phyloP scores from a whole-genome alignment of 2,797 vertebrate genomes.

The Sebastes hopkinsi region DNA sequence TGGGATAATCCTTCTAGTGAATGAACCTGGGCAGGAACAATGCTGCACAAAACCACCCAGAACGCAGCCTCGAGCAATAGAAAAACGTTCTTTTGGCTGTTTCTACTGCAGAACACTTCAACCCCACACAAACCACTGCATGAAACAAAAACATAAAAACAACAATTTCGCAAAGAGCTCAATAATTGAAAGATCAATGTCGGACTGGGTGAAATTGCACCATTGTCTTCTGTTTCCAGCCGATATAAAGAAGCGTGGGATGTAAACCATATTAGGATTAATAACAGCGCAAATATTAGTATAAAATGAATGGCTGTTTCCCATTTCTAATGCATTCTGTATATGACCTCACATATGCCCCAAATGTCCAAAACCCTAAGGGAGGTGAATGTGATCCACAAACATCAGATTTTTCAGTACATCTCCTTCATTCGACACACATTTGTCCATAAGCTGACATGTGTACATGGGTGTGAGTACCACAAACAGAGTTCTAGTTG shows the following conservation, averaged over 20 bases:
- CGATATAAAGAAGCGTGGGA: not conserved
- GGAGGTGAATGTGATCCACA: not conserved
- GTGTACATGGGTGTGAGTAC: not conserved
- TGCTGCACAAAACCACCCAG: not conserved
- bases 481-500: not conserved
- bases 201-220: not conserved
- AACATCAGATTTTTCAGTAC: not conserved
- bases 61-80: not conserved
- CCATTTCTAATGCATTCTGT: not conserved
- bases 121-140: slow-evolving; percentile 4
- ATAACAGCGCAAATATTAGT: not conserved
- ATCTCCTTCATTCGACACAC: not conserved
- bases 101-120: not conserved
- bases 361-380: not conserved
- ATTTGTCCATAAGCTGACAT: not conserved
- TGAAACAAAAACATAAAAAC: not conserved
- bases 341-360: not conserved
- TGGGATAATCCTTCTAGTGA: slow-evolving; percentile 11
- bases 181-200: not conserved
- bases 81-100: slow-evolving; percentile 8
- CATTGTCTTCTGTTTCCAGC: not conserved
- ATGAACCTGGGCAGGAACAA: slow-evolving; percentile 12
- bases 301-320: not conserved
- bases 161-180: not conserved
- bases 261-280: not conserved